Evolutionary conservation across 2,888 invertebrate species (phyloP), one percentile per base, ranked within the genome.

Genomic region (Drosophila flavopinicola): DNA sequence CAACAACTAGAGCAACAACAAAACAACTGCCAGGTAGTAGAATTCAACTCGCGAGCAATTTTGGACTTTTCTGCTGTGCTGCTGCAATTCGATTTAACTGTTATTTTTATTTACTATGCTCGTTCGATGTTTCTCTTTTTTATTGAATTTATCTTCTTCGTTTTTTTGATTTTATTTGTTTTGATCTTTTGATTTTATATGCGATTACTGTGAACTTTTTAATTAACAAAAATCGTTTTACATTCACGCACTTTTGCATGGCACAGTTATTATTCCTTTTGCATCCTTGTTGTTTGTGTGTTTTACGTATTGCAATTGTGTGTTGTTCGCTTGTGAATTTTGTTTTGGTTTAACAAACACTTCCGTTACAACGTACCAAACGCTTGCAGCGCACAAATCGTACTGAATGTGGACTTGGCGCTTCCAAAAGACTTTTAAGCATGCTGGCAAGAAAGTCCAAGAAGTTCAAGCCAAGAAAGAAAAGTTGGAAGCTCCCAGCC

Each of bases 381-480:
- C 85, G 85, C 79, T 75, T 70, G 64, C 74, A 87, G 84, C 79
- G 79, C 72, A 76, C 69, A 79, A 68, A 74, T 67, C 75, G 66
- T 73, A 86, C 87, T 86, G 85, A 86, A 68, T 70, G 79, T 61
- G 68, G 70, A 48, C 64, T 76, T 75, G 68, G 71, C 74, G 75
- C 79, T 79, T 78, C 69, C 82, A 85, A 87, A 85, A 85, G 86
- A 82, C 85, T 87, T 86, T 86, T 85, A 86, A 84, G 64, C 84
- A 82, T 74, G 73, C 69, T 82, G 77, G 71, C 79, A 84, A 87
- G 85, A 87, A 88, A 85, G 79, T 85, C 75, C 76, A 79, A 84
- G 78, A 82, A 84, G 84, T 75, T 67, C 67, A 60, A 17, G 56
- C 78, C 66, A 72, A 71, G 60, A 85, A 82, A 72, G 78, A 78